A percentile compares a stretch with the other conserved stretches of the same genome.
These are phyloP conservation scores for Bufotes viridis DNA, from an alignment of 2,797 vertebrate species.

Conservation along the genomic window DNA sequence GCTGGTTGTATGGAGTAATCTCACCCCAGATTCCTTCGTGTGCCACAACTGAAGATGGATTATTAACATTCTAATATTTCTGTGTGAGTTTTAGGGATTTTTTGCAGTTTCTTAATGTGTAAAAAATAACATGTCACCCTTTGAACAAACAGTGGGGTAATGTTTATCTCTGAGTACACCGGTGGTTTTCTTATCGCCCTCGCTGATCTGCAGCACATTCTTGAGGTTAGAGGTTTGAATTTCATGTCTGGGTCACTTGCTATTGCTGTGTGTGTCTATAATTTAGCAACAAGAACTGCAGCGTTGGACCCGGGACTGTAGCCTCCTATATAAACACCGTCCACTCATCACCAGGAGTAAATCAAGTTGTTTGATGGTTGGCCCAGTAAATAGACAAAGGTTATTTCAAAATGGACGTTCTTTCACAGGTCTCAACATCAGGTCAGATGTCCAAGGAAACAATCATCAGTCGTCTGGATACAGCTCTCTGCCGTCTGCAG, in stretches of 20 bases:
- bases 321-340: conserved; percentile 64
- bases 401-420: conserved; percentile 51
- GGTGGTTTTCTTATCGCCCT: conserved; percentile 57
- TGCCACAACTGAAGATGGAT: neutral
- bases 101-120: neutral
- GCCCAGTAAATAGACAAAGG: conserved; percentile 65
- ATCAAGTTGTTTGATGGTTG: conserved; percentile 67
- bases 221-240: conserved; percentile 43
- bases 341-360: conserved; percentile 63
- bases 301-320: conserved; percentile 49
- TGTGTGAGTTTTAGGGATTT: neutral
- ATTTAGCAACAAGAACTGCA: conserved; percentile 9
- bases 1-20: neutral
- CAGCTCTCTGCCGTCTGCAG: conserved; percentile 66
- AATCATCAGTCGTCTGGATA: conserved; percentile 66
- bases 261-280: conserved; percentile 13
- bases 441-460: conserved; percentile 65
- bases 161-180: conserved; percentile 17
- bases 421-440: conserved; percentile 69
- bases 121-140: neutral
- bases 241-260: conserved; percentile 5
- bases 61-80: neutral
- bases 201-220: conserved; percentile 57
- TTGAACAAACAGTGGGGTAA: neutral
- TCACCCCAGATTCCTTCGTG: neutral